These are phyloP conservation scores for Caiman crocodilus DNA, from an alignment of 2,797 vertebrate species.

Conservation along the genomic window DNA sequence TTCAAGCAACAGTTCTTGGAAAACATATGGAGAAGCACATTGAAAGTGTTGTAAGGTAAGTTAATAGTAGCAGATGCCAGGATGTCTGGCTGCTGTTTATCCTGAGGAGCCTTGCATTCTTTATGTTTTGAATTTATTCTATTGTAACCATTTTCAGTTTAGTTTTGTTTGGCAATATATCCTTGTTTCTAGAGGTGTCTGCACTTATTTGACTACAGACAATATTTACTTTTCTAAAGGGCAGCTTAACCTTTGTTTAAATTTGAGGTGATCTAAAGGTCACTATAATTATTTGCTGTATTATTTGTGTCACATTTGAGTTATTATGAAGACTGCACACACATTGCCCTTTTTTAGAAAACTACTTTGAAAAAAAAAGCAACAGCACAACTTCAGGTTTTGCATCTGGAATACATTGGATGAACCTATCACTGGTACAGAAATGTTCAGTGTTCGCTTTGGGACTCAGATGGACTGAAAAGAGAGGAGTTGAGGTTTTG, in stretches of 20 bases:
- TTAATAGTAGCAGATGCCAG: conserved; percentile 86
- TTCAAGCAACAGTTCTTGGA: conserved; percentile 86
- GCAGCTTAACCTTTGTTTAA: conserved; percentile 86
- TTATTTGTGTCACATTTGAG: conserved; percentile 85
- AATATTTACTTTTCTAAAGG: conserved; percentile 86
- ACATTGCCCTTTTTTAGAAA: conserved; percentile 82
- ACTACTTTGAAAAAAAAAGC: conserved; percentile 59
- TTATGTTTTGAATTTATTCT: conserved; percentile 77
- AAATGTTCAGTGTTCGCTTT: conserved; percentile 69
- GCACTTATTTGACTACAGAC: conserved; percentile 80
- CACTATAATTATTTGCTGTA: conserved; percentile 82
- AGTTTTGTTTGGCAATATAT: conserved; percentile 77
- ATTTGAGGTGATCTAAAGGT: conserved; percentile 84
- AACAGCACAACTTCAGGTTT: conserved; percentile 69
- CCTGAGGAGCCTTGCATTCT: conserved; percentile 70
- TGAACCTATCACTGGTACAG: conserved; percentile 69
- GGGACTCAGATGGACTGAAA: conserved; percentile 74
- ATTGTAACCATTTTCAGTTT: conserved; percentile 77
- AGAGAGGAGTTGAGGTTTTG: conserved; percentile 68
- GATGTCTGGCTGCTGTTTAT: conserved; percentile 86
- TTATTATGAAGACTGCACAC: conserved; percentile 77
- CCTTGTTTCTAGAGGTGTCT: conserved; percentile 82
- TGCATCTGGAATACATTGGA: conserved; percentile 74
- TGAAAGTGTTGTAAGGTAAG: conserved; percentile 90
- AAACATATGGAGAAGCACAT: conserved; percentile 87